Base-by-base conservation (phyloP, 2,888 invertebrate genomes). In the Exephanes ischioxanthus region DNA sequence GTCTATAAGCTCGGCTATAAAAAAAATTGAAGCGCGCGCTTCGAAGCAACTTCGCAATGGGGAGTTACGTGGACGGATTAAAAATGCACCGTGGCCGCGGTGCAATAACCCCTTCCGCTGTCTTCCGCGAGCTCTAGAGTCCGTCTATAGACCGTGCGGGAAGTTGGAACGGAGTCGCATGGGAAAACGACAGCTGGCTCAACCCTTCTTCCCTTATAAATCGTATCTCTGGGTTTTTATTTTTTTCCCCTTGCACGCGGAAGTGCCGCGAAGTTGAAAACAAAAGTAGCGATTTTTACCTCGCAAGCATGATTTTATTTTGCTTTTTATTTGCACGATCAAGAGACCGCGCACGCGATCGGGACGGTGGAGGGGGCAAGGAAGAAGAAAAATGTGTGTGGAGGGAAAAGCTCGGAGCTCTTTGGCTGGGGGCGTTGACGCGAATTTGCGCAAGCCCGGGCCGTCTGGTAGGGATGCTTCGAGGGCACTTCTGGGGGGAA, bases 31-130 rank as follows among this genome's bases (percentile, higher is more conserved):
- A 78, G 78, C 33, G 63, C 66, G 19, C 66, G 75, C 75, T 58
- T 51, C 33, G 19, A n/a, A 14, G 68, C 73, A 72, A 67, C 77
- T 77, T 9, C 51, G 81, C 22, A 22, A 22, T 2, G 58, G 7
- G 71, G 45, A 30, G 26, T 53, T 66, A 37, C 67, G 51, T 16
- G 16, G 53, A 26, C 51, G 75, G 26, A 82, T 82, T 16, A 76
- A 82, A 76, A 58, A 72, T 85, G 58, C 71, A 82, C 73, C 37
- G 71, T 4, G 3, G 11, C 19, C 37, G 33, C n/a, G 82, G 85
- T 76, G 82, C 85, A 82, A 80, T 51, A 85, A 82, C 85, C 85
- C 79, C 53, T 71, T 82, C 75, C 51, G 68, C 53, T 63, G 16
- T n/a, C 22, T 66, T 66, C 45, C 45, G 66, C 26, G 70, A 45